Base-by-base conservation (phyloP, 37 sponge, comb jelly and placozoan genomes). In the Chondrilla cf. caribensis region DNA sequence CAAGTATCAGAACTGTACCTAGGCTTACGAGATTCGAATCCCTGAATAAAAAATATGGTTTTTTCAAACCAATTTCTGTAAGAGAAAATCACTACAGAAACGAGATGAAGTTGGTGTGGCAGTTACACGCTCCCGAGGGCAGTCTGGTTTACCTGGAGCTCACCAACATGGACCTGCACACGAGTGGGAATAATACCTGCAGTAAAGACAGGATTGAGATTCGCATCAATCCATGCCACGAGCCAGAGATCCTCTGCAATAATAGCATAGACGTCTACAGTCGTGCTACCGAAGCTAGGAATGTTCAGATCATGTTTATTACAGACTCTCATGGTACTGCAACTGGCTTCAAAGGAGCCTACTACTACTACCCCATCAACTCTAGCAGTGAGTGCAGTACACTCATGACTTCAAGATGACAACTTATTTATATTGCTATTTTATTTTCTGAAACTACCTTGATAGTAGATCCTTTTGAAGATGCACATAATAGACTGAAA, bases 341-440 rank as follows among this genome's bases (percentile, higher is more conserved):
- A 2, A 2, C 8, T 22, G 76, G 76, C 24, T 73, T 73, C 76
- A 73, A 38, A 40, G 76, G 44, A 42, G 76, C 76, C 2, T 73
- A 73, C 44, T 73, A 73, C 76, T 73, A 73, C 44, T 73, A 73
- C 36, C 76, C 76, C 18, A 24, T 73, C 40, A 73, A 73, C 76
- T 36, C 44, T 3, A 73, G 76, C 76, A 73, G 76, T 73, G 76
- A 73, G 76, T 73, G 6, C 29, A 7, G 25, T 19, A 11, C 11
- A 55, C 17, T 11, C 17, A 17, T 55, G 57, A 55, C 57, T 17
- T 55, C 17, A 19, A 19, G 11, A 55, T 55, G 57, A 55, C 57
- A 19, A 19, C 57, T 17, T 55, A 11, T 19, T 55, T 55, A 55
- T 55, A 19, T 55, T 11, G 11, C 11, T 55, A 62, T 62, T 15